Percentiles rank a stretch among this genome's conserved stretches.
Conservation (phyloP, 1,140 invertebrate genomes). For the Trichoplusia ni region DNA sequence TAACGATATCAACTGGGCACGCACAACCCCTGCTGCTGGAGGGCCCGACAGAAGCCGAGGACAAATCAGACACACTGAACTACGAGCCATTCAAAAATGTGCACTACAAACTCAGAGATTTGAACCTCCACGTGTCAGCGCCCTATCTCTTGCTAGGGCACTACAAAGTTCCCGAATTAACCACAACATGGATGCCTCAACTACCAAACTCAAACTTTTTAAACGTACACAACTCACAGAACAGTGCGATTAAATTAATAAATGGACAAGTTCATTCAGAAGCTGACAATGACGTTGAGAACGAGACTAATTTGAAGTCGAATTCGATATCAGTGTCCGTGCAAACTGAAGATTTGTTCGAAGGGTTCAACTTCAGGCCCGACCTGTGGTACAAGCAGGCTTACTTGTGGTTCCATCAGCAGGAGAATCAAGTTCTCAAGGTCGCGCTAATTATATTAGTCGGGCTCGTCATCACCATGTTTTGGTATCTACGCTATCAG, state of each 20-base stretch:
- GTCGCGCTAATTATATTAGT: constrained; percentile 85
- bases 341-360: constrained; percentile 73
- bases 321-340: constrained; percentile 72
- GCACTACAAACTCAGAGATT: constrained; percentile 73
- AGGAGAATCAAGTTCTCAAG: constrained; percentile 87
- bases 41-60: constrained; percentile 81
- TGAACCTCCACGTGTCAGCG: constrained; percentile 69
- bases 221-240: constrained; percentile 38
- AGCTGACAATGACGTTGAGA: constrained; percentile 65
- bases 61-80: constrained; percentile 52
- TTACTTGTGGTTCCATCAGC: constrained; percentile 85
- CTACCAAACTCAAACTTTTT: constrained; percentile 63
- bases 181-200: constrained; percentile 65
- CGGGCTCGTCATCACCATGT: constrained; percentile 85
- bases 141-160: constrained; percentile 85
- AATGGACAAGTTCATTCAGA: constrained; percentile 65
- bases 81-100: constrained; percentile 79
- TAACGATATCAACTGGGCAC: constrained; percentile 86
- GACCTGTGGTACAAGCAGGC: constrained; percentile 69
- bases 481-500: constrained; percentile 86
- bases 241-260: constrained; percentile 61
- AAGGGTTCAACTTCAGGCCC: constrained; percentile 60
- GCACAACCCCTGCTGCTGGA: constrained; percentile 85
- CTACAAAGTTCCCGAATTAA: constrained; percentile 89
- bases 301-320: constrained; percentile 72